A percentile compares a stretch with the other conserved stretches of the same genome.
phyloP scores from a whole-genome alignment of 2,113 vertebrate species.

The Aleadryas rufinucha region DNA sequence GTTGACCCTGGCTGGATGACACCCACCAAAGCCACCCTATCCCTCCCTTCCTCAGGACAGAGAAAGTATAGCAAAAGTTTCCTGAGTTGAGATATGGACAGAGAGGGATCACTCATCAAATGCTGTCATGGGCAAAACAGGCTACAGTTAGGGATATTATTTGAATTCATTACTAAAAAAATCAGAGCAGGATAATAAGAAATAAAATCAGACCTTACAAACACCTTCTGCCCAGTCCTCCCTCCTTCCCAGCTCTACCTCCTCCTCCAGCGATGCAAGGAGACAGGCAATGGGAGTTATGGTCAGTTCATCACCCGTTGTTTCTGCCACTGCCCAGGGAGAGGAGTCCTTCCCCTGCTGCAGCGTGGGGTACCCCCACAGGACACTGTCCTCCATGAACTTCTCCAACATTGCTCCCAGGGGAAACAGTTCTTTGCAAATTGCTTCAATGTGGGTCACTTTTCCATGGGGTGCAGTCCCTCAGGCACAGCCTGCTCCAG shows the following conservation, averaged over 20 bases:
- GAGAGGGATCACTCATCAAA: neutral
- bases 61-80: neutral
- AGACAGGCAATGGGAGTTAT: neutral
- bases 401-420: neutral
- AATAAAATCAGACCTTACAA: neutral
- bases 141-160: neutral
- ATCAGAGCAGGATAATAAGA: neutral
- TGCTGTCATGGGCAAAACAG: neutral
- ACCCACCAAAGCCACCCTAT: neutral
- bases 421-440: neutral
- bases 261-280: rapidly evolving
- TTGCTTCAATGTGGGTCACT: neutral
- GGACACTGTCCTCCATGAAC: neutral
- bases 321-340: neutral
- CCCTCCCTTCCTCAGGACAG: neutral
- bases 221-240: neutral
- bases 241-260: too few relatives aligned
- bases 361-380: neutral
- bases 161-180: neutral
- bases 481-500: neutral
- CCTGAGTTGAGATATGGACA: neutral
- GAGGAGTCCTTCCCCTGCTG: neutral
- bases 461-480: neutral
- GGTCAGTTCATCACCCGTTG: neutral
- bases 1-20: neutral